Conservation (phyloP, 2,113 vertebrate species). For the Alaudala cheleensis region DNA sequence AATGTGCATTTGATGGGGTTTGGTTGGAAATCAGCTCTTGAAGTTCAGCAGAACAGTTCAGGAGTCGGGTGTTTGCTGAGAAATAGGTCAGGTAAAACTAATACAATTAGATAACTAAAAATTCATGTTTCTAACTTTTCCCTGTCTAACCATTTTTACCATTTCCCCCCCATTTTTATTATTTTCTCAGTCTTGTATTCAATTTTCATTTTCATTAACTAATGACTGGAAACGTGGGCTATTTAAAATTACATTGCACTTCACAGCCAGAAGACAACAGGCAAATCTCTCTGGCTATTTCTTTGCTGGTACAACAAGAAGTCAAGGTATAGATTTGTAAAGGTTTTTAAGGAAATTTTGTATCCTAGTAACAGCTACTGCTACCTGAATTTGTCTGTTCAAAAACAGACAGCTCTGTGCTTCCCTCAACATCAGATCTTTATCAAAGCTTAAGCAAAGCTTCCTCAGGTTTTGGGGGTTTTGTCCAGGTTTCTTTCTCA, state of each 20-base stretch:
- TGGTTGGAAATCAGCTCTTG: neutral
- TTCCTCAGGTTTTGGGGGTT: neutral
- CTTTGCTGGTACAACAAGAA: neutral
- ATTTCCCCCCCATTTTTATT: neutral
- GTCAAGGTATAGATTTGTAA: neutral
- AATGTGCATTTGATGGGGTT: neutral
- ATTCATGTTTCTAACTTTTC: neutral
- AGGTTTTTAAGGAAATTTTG: neutral
- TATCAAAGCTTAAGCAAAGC: neutral
- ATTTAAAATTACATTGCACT: neutral
- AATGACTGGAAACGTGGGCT: neutral
- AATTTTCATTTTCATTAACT: neutral
- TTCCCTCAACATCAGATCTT: neutral
- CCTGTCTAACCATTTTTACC: neutral
- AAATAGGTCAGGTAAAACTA: constrained; percentile 11
- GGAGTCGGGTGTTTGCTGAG: neutral
- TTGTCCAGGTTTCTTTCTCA: neutral
- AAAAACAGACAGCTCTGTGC: neutral
- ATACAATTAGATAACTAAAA: neutral
- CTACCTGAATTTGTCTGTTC: neutral
- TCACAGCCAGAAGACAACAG: neutral
- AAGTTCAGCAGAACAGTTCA: neutral
- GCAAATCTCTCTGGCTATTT: neutral
- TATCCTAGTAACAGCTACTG: neutral
- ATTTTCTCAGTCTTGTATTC: neutral